Percentiles rank a stretch among this genome's conserved stretches.
phyloP scores from a whole-genome alignment of 2,797 vertebrate genomes.

The Podarcis siculus region DNA sequence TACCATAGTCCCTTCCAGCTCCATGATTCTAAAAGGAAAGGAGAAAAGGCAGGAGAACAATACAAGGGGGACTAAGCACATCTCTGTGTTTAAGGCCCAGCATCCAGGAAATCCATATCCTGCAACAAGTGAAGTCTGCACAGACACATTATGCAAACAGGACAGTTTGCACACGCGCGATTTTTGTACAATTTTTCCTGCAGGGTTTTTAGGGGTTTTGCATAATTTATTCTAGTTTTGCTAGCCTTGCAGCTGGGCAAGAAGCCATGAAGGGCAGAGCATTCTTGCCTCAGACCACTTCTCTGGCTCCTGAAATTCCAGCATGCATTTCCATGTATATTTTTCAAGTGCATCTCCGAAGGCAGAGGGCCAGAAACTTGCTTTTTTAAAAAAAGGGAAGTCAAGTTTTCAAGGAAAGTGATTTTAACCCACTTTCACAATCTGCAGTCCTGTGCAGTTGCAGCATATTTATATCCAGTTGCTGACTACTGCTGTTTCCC shows the following conservation, averaged over 20 bases:
- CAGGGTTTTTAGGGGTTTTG: not conserved
- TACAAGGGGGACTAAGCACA: no score
- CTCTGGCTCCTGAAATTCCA: not conserved
- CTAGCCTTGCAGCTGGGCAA: not conserved
- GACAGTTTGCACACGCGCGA: not conserved
- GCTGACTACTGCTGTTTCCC: not conserved
- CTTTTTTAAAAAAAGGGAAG: not conserved
- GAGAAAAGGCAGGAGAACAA: no score
- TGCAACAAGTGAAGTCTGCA: not conserved
- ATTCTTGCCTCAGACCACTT: not conserved
- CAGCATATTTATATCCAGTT: not conserved
- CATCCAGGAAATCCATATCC: not conserved
- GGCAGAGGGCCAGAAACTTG: not conserved
- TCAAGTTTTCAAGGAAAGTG: not conserved
- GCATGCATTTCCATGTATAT: no score
- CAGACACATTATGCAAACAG: not conserved
- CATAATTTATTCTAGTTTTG: not conserved
- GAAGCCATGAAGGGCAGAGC: no score
- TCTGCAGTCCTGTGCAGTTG: not conserved
- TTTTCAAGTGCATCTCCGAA: not conserved
- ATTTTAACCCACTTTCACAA: not conserved
- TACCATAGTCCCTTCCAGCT: no score
- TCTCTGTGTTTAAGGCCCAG: not conserved
- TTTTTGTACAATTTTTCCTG: not conserved
- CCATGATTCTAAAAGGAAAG: not conserved